Evolutionary conservation across 1,140 invertebrate species (phyloP).

Genomic region (Meloidogyne chitwoodi): DNA sequence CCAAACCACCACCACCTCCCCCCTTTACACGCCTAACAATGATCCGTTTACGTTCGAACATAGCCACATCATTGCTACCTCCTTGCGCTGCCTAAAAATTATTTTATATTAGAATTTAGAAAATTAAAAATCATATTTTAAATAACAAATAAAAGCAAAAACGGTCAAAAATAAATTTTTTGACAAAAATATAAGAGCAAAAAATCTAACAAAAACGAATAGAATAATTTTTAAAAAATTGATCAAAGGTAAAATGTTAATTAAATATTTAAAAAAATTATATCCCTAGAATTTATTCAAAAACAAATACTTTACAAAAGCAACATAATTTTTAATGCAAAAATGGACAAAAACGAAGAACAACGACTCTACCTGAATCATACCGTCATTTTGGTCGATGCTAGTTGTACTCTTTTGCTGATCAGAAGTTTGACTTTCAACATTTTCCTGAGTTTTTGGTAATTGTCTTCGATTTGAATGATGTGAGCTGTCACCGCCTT

Average conservation of each 20-base stretch:
- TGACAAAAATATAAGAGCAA: neutral
- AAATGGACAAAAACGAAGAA: conserved; percentile 18
- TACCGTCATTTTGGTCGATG: conserved; percentile 16
- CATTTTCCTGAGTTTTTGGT: neutral
- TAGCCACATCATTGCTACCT: neutral
- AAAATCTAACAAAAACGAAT: no score
- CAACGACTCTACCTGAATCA: conserved; percentile 31
- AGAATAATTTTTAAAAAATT: no score
- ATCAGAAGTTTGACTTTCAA: neutral
- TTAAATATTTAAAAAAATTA: no score
- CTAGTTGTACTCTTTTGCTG: neutral
- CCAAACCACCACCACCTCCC: conserved; percentile 44
- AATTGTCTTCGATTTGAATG: neutral
- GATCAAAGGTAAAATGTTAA: no score
- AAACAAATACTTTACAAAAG: neutral
- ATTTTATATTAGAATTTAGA: neutral
- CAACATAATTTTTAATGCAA: neutral
- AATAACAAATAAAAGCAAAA: neutral
- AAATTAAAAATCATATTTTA: neutral
- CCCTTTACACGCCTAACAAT: conserved; percentile 39
- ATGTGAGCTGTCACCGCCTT: neutral
- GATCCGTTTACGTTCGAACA: conserved; percentile 19
- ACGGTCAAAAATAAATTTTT: neutral
- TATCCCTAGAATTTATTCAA: no score
- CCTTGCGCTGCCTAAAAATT: neutral